Base-by-base conservation (phyloP, 2,797 vertebrate species). In the Danio kyathit region DNA sequence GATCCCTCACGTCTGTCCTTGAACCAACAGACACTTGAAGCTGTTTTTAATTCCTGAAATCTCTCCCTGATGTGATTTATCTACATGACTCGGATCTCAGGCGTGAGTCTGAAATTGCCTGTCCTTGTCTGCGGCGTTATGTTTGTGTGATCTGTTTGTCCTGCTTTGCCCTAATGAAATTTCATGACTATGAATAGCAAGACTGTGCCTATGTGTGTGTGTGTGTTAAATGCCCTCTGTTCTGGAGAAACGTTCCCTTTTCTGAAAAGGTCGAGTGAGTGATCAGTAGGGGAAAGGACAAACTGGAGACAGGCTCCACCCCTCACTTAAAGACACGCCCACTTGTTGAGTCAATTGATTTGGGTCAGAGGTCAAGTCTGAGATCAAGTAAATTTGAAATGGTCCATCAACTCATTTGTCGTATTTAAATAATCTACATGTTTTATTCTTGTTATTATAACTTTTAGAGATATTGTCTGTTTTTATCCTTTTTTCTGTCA, bases 161-260 rank as follows among this genome's bases (percentile, higher is more conserved):
- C 60, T 21, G 48, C 46, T 63, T 19, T 43, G 77, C 57, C 59
- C n/a, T 84, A 80, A 82, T 85, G 69, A 74, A 82, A 76, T 86
- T 83, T 83, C 65, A 77, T 40, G 38, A 82, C 83, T 87, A 60
- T 85, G 81, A 87, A 84, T 84, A 83, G 74, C 70, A 21, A 57
- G 41, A 48, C 70, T 51, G 49, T 48, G 46, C 11, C 9, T 56
- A n/a, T 54, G 51, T 56, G 52, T 56, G n/a, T 19, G n/a, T 56
- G 54, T 76, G 82, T 67, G 17, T 52, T 59, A 69, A 82, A 76
- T 56, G 72, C 73, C 56, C 56, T 83, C 65, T 59, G 63, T 75
- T 67, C 51, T n/a, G 40, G n/a, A 86, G 51, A 64, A 80, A 44
- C 44, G 63, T 7, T 71, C 65, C 63, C 46, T 57, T 82, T 61